Evolutionary conservation across 2,888 invertebrate species (phyloP).

Genomic region (Ecliptopera silaceata): DNA sequence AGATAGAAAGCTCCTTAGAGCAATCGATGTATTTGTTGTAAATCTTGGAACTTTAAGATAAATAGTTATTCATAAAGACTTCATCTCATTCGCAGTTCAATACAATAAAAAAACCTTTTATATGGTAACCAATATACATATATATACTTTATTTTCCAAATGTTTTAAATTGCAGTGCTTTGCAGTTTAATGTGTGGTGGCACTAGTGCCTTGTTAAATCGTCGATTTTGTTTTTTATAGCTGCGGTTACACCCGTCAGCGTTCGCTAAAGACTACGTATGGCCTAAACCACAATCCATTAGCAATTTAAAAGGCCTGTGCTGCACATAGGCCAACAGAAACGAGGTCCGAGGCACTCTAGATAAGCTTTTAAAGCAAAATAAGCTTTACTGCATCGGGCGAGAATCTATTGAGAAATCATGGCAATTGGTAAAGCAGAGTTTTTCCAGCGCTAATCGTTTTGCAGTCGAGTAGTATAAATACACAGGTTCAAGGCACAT

Average conservation of each 20-base stretch:
- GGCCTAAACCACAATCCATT: slow-evolving; percentile 29
- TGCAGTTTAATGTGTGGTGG: not conserved
- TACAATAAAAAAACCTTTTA: too few relatives aligned
- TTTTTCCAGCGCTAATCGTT: not conserved
- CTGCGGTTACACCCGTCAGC: slow-evolving; percentile 25
- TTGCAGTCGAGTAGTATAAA: not conserved
- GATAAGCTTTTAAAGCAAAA: not conserved
- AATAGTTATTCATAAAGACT: too few relatives aligned
- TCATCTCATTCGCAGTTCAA: too few relatives aligned
- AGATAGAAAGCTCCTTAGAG: too few relatives aligned
- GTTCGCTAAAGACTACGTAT: slow-evolving; percentile 26
- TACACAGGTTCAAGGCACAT: not conserved
- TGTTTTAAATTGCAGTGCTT: not conserved
- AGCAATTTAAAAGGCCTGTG: slow-evolving; percentile 24
- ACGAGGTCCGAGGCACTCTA: not conserved
- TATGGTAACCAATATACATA: too few relatives aligned
- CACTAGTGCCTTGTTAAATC: slow-evolving; percentile 6
- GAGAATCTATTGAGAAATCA: not conserved
- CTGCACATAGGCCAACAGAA: slow-evolving; percentile 15
- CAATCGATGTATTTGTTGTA: not conserved
- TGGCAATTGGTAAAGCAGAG: not conserved
- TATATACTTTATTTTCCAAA: too few relatives aligned
- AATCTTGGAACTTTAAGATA: not conserved
- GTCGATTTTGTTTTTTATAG: slow-evolving; percentile 15
- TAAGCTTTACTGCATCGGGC: not conserved